Base-by-base conservation (phyloP, 2,888 invertebrate genomes). In the Cosmopolites sordidus region DNA sequence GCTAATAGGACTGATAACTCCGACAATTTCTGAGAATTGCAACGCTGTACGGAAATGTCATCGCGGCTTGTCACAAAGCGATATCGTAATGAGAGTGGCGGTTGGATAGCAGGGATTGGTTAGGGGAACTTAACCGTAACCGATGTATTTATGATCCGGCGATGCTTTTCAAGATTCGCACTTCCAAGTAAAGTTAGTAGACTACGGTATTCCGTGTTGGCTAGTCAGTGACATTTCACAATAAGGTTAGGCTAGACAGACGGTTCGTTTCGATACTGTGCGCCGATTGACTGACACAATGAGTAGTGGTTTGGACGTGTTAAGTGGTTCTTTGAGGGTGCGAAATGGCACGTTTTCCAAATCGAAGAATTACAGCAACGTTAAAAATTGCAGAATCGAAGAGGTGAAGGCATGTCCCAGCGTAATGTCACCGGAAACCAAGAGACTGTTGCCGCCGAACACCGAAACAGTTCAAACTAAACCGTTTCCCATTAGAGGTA, bases 381-480 rank as follows among this genome's bases (percentile, higher is more conserved):
- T 65, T 48, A 64, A 66, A 48, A 66, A 62, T 56, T 66, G 69
- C 58, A 69, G 68, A 59, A 62, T 63, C 18, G 70, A 65, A 44
- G 74, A 75, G 59, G 71, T 75, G 39, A 70, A 71, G 54, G 65
- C 68, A 56, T 74, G 85, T 67, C 83, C 86, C n/a, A 84, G 84
- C 75, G 82, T 78, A 5, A 86, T 86, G 86, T 85, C 86, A 14
- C 78, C 80, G 53, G 82, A 82, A 70, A 83, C 81, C 6, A 80
- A 82, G 69, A 76, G 83, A 67, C 78, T 86, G 59, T 72, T 86
- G 68, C 88, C 89, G 54, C 89, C 89, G 45, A 88, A 87, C 8
- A 83, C 87, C 54, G 90, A 89, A 70, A 91, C 91, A 41, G 87
- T 91, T 46, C 87, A 89, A 81, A 91, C 91, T 39, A 91, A 91